Evolutionary conservation across 2,113 vertebrate species (phyloP).

Genomic region (Bufo gargarizans): DNA sequence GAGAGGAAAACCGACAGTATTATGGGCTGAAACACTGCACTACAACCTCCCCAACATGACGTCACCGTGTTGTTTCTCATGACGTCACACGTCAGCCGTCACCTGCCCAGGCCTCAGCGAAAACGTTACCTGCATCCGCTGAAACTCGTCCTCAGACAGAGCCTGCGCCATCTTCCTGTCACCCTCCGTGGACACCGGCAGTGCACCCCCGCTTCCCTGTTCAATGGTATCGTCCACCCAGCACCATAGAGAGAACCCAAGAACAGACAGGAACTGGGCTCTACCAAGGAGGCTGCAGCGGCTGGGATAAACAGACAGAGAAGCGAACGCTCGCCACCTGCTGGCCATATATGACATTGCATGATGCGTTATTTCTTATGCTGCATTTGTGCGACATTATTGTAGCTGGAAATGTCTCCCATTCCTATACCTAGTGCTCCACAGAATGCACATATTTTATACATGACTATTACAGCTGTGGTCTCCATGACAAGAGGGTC

Average conservation of each 20-base stretch:
- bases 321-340: constrained; percentile 7
- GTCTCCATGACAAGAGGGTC: too few species aligned
- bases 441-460: too few species aligned
- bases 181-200: constrained; percentile 47
- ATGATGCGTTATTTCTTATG: not conserved
- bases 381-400: not conserved
- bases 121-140: constrained; percentile 87
- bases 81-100: constrained; percentile 49
- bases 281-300: not conserved
- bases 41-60: constrained; percentile 51
- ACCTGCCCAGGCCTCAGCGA: constrained; percentile 10
- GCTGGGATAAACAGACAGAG: not conserved
- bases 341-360: not conserved
- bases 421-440: too few species aligned
- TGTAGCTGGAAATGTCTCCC: too few species aligned
- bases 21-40: not conserved
- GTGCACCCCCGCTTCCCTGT: constrained; percentile 34
- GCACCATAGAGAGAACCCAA: constrained; percentile 2
- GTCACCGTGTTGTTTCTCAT: constrained; percentile 60
- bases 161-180: constrained; percentile 87
- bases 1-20: not conserved
- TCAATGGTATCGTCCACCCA: constrained; percentile 13
- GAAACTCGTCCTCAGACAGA: constrained; percentile 94
- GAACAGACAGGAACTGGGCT: not conserved
- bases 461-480: too few species aligned